Base-by-base conservation (phyloP, 2,797 vertebrate species). In the Rhinatrema bivittatum region DNA sequence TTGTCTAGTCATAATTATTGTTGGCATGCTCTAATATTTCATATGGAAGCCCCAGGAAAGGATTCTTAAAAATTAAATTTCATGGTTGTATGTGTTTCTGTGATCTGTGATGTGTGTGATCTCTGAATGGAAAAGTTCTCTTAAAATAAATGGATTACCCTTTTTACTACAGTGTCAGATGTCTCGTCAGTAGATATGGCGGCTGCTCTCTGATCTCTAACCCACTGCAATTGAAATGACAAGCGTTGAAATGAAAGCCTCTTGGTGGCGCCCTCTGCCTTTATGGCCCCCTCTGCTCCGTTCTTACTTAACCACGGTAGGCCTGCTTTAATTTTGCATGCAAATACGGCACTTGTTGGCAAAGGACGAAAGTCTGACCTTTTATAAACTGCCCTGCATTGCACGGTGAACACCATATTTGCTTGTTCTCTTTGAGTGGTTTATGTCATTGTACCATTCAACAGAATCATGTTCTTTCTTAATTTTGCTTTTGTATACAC, bases 71-170 rank as follows among this genome's bases (percentile, higher is more conserved):
- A 82, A 82, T 70, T 78, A 79, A 85, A 85, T 82, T 85, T 85
- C 83, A 86, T 79, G 83, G 76, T 72, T 75, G 80, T 72, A 61
- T 83, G 80, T 83, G 82, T 78, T 66, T 78, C 83, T 87, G 78
- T 84, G 82, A 87, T 87, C 81, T 81, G 70, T 72, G 70, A 65
- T 37, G 65, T 82, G 77, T 81, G 84, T 86, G 80, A 87, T 84
- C 81, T 78, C 72, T 1, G 40, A 74, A 76, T 81, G 78, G 79
- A 81, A 84, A 85, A 82, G 75, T 82, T 81, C 77, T 74, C 78
- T 68, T 64, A 78, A 78, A 82, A 81, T 85, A 85, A 87, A 71
- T 81, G 79, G 82, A 87, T 87, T 87, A 85, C 78, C 72, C 76
- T 76, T 81, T 78, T 69, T 72, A 56, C 30, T 20, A 54, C 59